A percentile compares a stretch with the other conserved stretches of the same genome.
These are phyloP conservation scores for Phytoseiulus persimilis DNA, from an alignment of 2,888 invertebrate species.

Conservation along the genomic window DNA sequence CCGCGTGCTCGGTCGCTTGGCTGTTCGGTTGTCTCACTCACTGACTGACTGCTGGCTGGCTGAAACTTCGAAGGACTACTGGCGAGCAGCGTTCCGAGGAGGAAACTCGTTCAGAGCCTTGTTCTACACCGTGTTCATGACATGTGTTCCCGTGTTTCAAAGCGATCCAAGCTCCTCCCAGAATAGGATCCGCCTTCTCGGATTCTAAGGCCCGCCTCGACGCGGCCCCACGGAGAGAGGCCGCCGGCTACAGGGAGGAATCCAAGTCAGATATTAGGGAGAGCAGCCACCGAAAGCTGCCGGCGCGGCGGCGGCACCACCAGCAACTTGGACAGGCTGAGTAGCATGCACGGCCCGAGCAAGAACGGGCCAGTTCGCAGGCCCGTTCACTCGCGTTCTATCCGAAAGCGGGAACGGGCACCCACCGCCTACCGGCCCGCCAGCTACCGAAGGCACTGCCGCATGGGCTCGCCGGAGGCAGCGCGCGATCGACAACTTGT, in stretches of 20 bases:
- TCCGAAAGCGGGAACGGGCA: neutral
- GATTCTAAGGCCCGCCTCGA: neutral
- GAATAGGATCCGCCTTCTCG: neutral
- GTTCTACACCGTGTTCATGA: slow-evolving; percentile 5
- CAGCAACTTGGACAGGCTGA: too few relatives aligned
- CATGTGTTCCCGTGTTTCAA: slow-evolving; percentile 5
- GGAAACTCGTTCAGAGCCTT: neutral
- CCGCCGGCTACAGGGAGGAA: neutral
- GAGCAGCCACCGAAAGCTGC: neutral
- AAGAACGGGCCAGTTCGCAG: neutral
- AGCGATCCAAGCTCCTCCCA: neutral
- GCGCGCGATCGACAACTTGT: neutral
- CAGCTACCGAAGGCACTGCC: too few relatives aligned
- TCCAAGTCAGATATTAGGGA: neutral
- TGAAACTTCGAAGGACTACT: neutral
- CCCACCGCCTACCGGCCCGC: too few relatives aligned
- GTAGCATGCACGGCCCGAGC: neutral
- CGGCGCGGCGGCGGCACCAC: neutral
- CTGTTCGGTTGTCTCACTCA: neutral
- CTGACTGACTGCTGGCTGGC: neutral
- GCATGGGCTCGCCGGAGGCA: too few relatives aligned
- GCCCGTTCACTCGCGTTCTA: neutral
- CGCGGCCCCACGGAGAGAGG: neutral
- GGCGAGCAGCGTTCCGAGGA: neutral
- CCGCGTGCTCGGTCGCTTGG: neutral